Evolutionary conservation across 2,888 invertebrate genomes (phyloP), one percentile per base, ranked within the genome.

Genomic region (Tenthredo scrophulariae): DNA sequence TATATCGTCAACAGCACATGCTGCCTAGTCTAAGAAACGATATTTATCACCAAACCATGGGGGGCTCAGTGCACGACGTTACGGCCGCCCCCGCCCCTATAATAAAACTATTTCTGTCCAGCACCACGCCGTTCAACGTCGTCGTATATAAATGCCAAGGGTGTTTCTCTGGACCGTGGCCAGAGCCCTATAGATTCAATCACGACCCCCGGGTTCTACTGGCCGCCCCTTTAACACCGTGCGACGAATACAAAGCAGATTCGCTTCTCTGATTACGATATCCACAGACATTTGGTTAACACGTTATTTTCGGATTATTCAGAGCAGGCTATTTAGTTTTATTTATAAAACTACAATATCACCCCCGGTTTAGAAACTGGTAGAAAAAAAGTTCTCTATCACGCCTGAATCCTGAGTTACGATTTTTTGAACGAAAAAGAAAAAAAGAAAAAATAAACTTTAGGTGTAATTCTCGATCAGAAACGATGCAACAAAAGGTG

Each of bases 101-200:
- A 91, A 92, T 92, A 92, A 92, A 92, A 92, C 91, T 92, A 91
- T 92, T 89, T 87, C 87, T 86, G 87, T 88, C 86, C 83, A 70
- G 67, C 46, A 46, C 67, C 83, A 83, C 46, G 67, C 26, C 83
- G 67, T 46, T 70, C 83, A 67, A 65, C 83, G 46, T 70, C 80
- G 65, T 54, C 80, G 80, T 83, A 67, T 83, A 83, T 83, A 83
- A 83, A 83, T 83, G 83, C 83, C 67, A 83, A 83, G 83, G 83
- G 83, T 83, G 83, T 83, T 83, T 83, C 83, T 50, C 83, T 58
- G 83, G 83, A 83, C 83, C 83, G 67, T 83, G 83, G 65, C 67
- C 83, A 83, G 83, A 54, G 43, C 72, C 84, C 85, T 88, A 84
- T 89, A 89, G 90, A 91, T 92, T 91, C 91, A 92, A 91, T 91